A percentile compares a stretch with the other conserved stretches of the same genome.
Conservation (phyloP, 1,140 invertebrate species). For the Gonioctena quinquepunctata region DNA sequence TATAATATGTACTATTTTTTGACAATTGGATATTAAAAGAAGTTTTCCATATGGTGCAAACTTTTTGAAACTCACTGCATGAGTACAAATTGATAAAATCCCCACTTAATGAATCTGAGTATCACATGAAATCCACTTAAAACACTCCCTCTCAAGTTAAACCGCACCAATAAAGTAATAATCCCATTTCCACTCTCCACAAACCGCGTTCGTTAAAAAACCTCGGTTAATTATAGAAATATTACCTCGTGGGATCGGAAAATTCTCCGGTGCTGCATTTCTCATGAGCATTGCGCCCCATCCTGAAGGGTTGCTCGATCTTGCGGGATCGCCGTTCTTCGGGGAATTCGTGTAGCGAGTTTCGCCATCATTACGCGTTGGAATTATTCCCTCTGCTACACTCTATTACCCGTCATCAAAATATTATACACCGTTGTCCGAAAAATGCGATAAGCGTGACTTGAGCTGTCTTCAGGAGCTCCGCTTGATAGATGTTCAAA, state of each 20-base stretch:
- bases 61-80: too few species aligned
- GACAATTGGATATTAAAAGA: too few species aligned
- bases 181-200: not conserved
- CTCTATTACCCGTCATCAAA: not conserved
- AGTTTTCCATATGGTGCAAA: too few species aligned
- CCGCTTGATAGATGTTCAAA: too few species aligned
- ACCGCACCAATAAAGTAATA: not conserved
- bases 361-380: not conserved
- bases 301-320: too few species aligned
- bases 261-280: not conserved
- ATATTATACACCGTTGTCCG: not conserved
- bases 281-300: not conserved
- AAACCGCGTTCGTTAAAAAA: not conserved
- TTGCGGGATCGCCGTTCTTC: not conserved
- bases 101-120: too few species aligned
- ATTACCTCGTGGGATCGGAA: not conserved
- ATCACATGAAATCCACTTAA: too few species aligned
- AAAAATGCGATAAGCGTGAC: too few species aligned
- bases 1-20: too few species aligned
- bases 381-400: not conserved
- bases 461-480: too few species aligned
- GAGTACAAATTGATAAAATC: too few species aligned
- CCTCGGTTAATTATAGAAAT: not conserved
- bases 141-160: not conserved
- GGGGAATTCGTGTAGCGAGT: not conserved